phyloP scores from a whole-genome alignment of 64 coral and sea anemone species.

The Porites lutea region DNA sequence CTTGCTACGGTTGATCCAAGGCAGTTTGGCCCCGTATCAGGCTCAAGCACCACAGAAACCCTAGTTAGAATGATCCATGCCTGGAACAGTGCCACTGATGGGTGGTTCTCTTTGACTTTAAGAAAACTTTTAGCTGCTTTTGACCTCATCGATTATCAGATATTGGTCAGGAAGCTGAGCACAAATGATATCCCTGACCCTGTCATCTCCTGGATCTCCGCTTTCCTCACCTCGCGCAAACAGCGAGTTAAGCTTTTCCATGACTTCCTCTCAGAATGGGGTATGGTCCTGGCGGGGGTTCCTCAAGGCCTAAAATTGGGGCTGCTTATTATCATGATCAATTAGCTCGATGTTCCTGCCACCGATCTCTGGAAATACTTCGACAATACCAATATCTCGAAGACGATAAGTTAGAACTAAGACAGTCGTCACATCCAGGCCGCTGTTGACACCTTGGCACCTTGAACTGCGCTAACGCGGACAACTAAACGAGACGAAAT shows the following conservation, averaged over 20 bases:
- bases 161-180: slow-evolving; percentile 2
- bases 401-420: slow-evolving; percentile 14
- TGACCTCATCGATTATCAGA: slow-evolving; percentile 7
- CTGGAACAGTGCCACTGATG: slow-evolving; percentile 4
- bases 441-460: slow-evolving; percentile 43
- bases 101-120: slow-evolving; percentile 7
- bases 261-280: slow-evolving; percentile 56
- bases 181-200: neutral
- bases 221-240: too few species aligned
- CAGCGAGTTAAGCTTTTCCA: slow-evolving; percentile 38
- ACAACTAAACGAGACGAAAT: slow-evolving; percentile 62
- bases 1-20: neutral
- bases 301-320: slow-evolving; percentile 46
- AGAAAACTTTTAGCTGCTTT: neutral
- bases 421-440: slow-evolving; percentile 28
- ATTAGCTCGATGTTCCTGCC: neutral
- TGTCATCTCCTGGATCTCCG: too few species aligned
- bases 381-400: slow-evolving; percentile 14
- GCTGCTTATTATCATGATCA: slow-evolving; percentile 39
- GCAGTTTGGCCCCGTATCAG: neutral
- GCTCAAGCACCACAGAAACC: slow-evolving; percentile 23
- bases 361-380: slow-evolving; percentile 28
- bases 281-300: slow-evolving; percentile 1
- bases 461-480: neutral
- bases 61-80: slow-evolving; percentile 69